Evolutionary conservation across 2,113 vertebrate genomes (phyloP).

Genomic region (Hemicordylus capensis): DNA sequence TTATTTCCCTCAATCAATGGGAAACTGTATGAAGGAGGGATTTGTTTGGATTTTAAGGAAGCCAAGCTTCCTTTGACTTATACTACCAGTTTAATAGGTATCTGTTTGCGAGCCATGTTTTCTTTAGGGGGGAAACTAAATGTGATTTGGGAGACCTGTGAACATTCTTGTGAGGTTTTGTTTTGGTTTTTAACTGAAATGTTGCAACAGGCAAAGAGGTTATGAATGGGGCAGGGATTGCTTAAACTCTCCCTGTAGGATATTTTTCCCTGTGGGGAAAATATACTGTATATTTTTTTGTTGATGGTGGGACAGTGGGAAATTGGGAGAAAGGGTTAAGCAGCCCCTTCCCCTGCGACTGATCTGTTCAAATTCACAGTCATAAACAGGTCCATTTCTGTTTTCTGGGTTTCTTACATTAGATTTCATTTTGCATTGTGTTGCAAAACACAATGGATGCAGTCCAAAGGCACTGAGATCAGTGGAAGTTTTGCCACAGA

Average conservation of each 20-base stretch:
- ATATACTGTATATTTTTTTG: not conserved
- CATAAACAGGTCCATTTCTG: not conserved
- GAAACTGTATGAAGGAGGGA: not conserved
- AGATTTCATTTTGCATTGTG: not conserved
- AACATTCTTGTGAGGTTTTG: not conserved
- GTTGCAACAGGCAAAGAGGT: no score
- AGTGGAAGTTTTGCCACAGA: not conserved
- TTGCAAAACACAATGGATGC: not conserved
- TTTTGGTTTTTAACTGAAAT: not conserved
- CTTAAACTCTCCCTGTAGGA: not conserved
- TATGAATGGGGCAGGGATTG: no score
- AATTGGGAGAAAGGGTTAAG: not conserved
- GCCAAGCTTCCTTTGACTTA: no score
- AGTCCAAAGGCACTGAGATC: not conserved
- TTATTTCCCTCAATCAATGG: not conserved
- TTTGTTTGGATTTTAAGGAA: not conserved
- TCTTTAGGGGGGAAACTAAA: not conserved
- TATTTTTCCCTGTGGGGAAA: no score
- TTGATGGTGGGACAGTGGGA: not conserved
- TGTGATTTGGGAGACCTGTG: not conserved
- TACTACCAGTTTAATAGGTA: not conserved
- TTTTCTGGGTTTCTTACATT: not conserved
- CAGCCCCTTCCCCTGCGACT: not conserved
- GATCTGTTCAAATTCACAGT: not conserved
- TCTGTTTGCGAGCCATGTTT: not conserved